phyloP scores from a whole-genome alignment of 1,140 invertebrate species.

The Solenopsis fugax region DNA sequence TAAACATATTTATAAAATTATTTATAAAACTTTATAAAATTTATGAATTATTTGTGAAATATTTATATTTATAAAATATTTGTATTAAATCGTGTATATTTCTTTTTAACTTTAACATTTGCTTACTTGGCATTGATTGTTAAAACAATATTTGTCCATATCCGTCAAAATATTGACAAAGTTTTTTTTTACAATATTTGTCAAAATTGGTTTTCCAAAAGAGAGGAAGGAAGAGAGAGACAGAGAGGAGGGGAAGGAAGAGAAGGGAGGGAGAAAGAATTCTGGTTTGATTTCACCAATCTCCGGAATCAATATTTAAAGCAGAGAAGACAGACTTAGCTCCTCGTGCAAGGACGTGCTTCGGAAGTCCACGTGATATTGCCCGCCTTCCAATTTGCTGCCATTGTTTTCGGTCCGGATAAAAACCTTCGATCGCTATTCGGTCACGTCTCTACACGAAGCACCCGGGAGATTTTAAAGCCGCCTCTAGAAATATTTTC shows the following conservation, averaged over 20 bases:
- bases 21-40: slow-evolving; percentile 6
- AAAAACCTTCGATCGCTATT: slow-evolving; percentile 66
- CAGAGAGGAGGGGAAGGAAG: neutral
- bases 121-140: neutral
- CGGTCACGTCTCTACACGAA: slow-evolving; percentile 49
- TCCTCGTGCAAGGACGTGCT: slow-evolving; percentile 49
- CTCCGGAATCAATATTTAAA: slow-evolving; percentile 63
- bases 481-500: slow-evolving; percentile 58
- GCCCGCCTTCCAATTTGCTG: slow-evolving; percentile 56
- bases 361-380: slow-evolving; percentile 47
- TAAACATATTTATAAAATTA: slow-evolving; percentile 60
- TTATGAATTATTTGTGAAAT: neutral
- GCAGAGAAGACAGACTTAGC: slow-evolving; percentile 49
- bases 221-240: neutral
- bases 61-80: slow-evolving; percentile 22
- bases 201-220: neutral
- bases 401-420: slow-evolving; percentile 65
- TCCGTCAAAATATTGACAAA: neutral
- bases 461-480: slow-evolving; percentile 54
- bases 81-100: neutral
- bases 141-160: no score
- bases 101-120: neutral
- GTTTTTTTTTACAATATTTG: neutral
- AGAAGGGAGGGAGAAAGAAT: neutral
- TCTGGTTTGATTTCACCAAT: slow-evolving; percentile 55